Percentiles rank a stretch among this genome's conserved stretches.
Conservation (phyloP, 1,140 invertebrate genomes). For the Pomphorhynchus laevis region DNA sequence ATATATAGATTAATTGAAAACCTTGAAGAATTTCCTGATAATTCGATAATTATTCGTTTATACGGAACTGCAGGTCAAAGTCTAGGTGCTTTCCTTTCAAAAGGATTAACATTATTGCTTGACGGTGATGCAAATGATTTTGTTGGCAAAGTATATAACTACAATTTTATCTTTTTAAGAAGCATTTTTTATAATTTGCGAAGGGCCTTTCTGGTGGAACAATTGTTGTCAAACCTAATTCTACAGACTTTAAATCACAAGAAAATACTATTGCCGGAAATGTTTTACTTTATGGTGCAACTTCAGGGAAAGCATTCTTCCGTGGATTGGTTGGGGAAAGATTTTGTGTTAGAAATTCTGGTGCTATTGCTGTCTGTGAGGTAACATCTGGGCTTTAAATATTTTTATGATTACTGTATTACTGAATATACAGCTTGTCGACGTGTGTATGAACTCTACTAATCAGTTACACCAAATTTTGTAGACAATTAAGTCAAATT, state of each 20-base stretch:
- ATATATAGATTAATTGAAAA: too few relatives aligned
- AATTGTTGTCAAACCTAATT: constrained; percentile 56
- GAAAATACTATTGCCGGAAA: constrained; percentile 87
- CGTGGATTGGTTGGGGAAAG: constrained; percentile 76
- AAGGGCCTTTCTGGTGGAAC: constrained; percentile 68
- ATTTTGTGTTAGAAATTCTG: constrained; percentile 86
- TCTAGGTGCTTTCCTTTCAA: constrained; percentile 80
- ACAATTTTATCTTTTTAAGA: constrained; percentile 1
- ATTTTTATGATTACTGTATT: not conserved
- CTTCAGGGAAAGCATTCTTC: constrained; percentile 62
- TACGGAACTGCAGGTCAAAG: constrained; percentile 86
- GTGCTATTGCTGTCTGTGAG: constrained; percentile 50
- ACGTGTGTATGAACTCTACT: too few relatives aligned
- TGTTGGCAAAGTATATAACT: constrained; percentile 35
- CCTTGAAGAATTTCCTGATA: too few relatives aligned
- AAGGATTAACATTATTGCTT: constrained; percentile 48
- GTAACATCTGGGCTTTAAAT: constrained; percentile 16
- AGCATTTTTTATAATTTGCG: not conserved
- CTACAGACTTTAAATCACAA: constrained; percentile 39
- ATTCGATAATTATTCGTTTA: constrained; percentile 45
- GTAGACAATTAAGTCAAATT: too few relatives aligned
- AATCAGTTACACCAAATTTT: too few relatives aligned
- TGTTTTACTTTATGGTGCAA: constrained; percentile 84
- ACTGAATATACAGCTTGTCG: constrained; percentile 1
- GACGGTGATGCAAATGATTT: constrained; percentile 97